Percentiles rank a stretch among this genome's conserved stretches.
phyloP scores from a whole-genome alignment of 2,113 vertebrate species.

The Nycticryphes semicollaris region DNA sequence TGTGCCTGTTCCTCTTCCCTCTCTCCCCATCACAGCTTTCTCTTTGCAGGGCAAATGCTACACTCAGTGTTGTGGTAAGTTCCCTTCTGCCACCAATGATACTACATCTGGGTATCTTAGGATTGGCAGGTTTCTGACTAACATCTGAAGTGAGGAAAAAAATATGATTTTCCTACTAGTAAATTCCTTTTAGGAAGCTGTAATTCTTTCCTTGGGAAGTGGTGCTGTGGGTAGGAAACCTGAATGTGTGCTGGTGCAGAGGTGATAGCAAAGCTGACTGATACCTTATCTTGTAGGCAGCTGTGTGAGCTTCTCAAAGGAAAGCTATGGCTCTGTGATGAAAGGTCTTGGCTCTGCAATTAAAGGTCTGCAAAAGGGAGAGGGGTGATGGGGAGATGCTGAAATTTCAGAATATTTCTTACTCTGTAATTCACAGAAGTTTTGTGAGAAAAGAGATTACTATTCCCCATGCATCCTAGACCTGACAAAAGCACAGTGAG shows the following conservation, averaged over 20 bases:
- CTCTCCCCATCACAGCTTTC: not conserved
- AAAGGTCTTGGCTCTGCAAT: not conserved
- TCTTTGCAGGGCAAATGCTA: not conserved
- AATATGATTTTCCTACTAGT: not conserved
- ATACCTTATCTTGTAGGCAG: not conserved
- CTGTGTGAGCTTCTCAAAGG: not conserved
- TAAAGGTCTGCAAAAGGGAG: not conserved
- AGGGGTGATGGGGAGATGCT: not conserved
- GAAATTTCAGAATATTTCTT: not conserved
- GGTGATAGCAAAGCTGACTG: not conserved
- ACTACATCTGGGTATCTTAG: not conserved
- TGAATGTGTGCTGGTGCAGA: not conserved
- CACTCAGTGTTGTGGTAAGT: not conserved
- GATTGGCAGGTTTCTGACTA: not conserved
- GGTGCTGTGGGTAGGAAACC: not conserved
- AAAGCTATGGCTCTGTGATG: not conserved
- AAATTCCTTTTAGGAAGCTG: not conserved
- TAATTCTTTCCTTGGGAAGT: not conserved
- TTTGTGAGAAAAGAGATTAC: not conserved
- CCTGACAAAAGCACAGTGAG: not conserved
- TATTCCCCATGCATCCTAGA: not conserved
- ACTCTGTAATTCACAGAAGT: not conserved
- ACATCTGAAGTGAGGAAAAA: not conserved
- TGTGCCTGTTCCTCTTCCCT: not conserved
- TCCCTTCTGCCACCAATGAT: not conserved